These are phyloP conservation scores for Heterochromis multidens DNA, from an alignment of 2,113 vertebrate species.

Conservation along the genomic window DNA sequence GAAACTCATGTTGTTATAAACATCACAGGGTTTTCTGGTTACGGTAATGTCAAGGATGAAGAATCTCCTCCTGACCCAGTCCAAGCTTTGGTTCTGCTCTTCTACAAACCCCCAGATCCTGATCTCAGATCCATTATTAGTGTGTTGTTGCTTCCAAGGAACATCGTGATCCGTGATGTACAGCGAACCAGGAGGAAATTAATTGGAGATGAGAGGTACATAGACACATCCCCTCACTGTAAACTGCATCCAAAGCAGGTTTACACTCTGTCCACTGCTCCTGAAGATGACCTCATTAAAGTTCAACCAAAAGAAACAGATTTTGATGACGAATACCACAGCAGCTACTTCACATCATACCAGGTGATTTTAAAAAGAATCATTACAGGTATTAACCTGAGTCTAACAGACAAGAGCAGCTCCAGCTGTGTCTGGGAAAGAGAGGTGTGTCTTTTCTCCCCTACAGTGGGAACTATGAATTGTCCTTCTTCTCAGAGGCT, in stretches of 20 bases:
- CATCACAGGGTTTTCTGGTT: no score
- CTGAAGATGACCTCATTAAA: rapidly evolving
- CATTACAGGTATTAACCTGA: rapidly evolving
- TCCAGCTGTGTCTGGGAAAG: background rate
- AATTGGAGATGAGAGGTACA: rapidly evolving
- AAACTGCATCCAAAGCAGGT: background rate
- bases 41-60: no score
- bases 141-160: background rate
- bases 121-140: rapidly evolving
- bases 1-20: no score
- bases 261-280: background rate
- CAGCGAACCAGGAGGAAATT: background rate
- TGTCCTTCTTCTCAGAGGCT: rapidly evolving
- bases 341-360: rapidly evolving
- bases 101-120: background rate
- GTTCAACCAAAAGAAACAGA: rapidly evolving
- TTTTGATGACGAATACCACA: rapidly evolving
- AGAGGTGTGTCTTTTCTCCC: rapidly evolving
- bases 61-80: no score
- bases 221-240: rapidly evolving
- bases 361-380: background rate
- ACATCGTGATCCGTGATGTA: rapidly evolving
- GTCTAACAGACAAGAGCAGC: rapidly evolving
- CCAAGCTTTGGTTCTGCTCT: background rate
- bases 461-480: rapidly evolving